Percentiles rank a stretch among this genome's conserved stretches.
Evolutionary conservation across 1,140 invertebrate genomes (phyloP).

Genomic region (Drosophila bifasciata): DNA sequence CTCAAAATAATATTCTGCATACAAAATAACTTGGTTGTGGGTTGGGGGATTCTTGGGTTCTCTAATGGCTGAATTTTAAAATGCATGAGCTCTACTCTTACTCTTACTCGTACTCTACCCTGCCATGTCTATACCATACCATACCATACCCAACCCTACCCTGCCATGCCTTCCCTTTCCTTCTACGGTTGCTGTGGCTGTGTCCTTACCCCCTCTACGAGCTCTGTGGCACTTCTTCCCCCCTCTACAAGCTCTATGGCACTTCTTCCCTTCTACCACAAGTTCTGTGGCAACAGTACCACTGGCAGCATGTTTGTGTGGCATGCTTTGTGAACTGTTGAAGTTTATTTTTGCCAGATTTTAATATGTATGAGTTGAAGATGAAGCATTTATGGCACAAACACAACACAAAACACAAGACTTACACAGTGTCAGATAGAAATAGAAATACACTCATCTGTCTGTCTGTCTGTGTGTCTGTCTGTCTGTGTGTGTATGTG

Average conservation of each 20-base stretch:
- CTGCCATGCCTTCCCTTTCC: too few species aligned
- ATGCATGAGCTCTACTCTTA: constrained; percentile 58
- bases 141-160: too few species aligned
- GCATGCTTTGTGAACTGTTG: constrained; percentile 68
- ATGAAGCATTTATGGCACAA: constrained; percentile 74
- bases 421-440: constrained; percentile 58
- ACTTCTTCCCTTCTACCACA: not conserved
- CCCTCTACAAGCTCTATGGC: too few species aligned
- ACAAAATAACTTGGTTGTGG: constrained; percentile 63
- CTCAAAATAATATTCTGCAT: constrained; percentile 77
- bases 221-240: too few species aligned
- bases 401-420: constrained; percentile 23
- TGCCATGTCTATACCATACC: too few species aligned
- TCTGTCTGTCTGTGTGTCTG: too few species aligned
- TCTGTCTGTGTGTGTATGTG: too few species aligned
- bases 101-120: too few species aligned
- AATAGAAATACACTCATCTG: constrained; percentile 5
- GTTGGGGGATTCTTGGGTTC: too few species aligned
- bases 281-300: constrained; percentile 10
- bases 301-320: constrained; percentile 50
- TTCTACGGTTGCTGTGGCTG: too few species aligned
- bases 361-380: constrained; percentile 80
- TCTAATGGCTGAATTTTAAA: constrained; percentile 79
- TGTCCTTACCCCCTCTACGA: too few species aligned
- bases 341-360: constrained; percentile 80